These are phyloP conservation scores for Coreoperca whiteheadi DNA, from an alignment of 2,113 vertebrate genomes.

Conservation along the genomic window DNA sequence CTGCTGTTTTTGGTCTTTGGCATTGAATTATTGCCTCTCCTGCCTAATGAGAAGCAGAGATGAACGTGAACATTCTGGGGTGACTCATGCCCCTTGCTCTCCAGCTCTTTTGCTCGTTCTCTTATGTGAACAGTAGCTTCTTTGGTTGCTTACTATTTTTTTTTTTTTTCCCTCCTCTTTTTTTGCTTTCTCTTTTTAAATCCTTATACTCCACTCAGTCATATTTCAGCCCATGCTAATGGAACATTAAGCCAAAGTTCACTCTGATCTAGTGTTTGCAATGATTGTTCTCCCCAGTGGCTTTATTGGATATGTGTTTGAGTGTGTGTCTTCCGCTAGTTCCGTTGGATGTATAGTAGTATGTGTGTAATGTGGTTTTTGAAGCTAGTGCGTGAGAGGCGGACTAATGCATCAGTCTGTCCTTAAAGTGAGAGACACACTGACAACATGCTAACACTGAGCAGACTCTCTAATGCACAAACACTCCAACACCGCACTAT, in stretches of 20 bases:
- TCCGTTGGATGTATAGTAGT: constrained; percentile 26
- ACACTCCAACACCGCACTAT: constrained; percentile 35
- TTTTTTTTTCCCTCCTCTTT: background rate
- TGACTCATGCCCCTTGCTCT: constrained; percentile 50
- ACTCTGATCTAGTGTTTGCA: constrained; percentile 51
- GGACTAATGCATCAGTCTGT: constrained; percentile 64
- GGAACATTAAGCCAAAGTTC: constrained; percentile 73
- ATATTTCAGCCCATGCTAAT: constrained; percentile 68
- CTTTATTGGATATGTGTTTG: constrained; percentile 48
- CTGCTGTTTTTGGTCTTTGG: constrained; percentile 25
- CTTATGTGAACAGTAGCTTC: constrained; percentile 9
- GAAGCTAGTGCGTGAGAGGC: constrained; percentile 63
- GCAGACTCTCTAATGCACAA: constrained; percentile 52
- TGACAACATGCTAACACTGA: constrained; percentile 46
- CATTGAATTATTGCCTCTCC: constrained; percentile 31
- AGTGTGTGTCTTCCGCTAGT: constrained; percentile 33
- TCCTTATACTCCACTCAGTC: constrained; percentile 50
- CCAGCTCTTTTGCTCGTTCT: constrained; percentile 27
- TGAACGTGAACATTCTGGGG: constrained; percentile 21
- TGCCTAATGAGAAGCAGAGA: constrained; percentile 44
- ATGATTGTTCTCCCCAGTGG: constrained; percentile 52
- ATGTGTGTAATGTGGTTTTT: constrained; percentile 42
- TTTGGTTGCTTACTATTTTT: constrained; percentile 18
- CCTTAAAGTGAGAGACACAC: constrained; percentile 53
- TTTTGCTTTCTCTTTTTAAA: constrained; percentile 11